Conservation (phyloP, 2,888 invertebrate genomes). For the Noctua janthina region DNA sequence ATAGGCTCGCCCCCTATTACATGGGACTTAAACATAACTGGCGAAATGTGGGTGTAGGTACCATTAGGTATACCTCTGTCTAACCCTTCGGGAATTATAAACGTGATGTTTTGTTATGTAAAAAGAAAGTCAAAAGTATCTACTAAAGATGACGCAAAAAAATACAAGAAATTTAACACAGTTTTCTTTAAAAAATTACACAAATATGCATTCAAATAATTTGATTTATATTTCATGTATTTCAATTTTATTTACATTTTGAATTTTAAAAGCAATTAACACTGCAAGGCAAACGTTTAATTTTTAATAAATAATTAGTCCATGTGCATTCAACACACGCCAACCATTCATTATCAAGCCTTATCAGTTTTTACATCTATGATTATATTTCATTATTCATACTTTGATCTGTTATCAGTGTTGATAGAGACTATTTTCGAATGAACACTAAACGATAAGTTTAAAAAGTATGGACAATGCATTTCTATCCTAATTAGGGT, state of each 20-base stretch:
- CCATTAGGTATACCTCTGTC: too few relatives aligned
- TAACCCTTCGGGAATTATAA: too few relatives aligned
- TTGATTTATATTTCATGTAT: neutral
- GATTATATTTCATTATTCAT: slow-evolving; percentile 45
- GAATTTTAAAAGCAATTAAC: slow-evolving; percentile 21
- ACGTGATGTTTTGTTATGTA: too few relatives aligned
- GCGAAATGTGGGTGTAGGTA: too few relatives aligned
- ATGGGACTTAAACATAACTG: too few relatives aligned
- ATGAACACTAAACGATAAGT: neutral
- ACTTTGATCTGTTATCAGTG: slow-evolving; percentile 31
- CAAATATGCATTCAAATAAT: neutral
- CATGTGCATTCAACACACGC: slow-evolving; percentile 70
- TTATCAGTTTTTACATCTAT: slow-evolving; percentile 57
- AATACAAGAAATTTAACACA: neutral
- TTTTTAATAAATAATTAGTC: slow-evolving; percentile 55
- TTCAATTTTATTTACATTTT: slow-evolving; percentile 17
- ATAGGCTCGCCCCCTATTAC: too few relatives aligned
- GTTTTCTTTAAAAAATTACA: neutral
- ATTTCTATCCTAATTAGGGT: neutral
- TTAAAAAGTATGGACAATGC: neutral
- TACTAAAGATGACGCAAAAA: neutral
- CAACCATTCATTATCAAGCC: slow-evolving; percentile 68
- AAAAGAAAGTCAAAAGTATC: too few relatives aligned
- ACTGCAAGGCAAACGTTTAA: slow-evolving; percentile 27
- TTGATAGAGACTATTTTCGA: slow-evolving; percentile 17